Evolutionary conservation across 2,113 vertebrate species (phyloP).

Genomic region (Phrynosoma platyrhinos): DNA sequence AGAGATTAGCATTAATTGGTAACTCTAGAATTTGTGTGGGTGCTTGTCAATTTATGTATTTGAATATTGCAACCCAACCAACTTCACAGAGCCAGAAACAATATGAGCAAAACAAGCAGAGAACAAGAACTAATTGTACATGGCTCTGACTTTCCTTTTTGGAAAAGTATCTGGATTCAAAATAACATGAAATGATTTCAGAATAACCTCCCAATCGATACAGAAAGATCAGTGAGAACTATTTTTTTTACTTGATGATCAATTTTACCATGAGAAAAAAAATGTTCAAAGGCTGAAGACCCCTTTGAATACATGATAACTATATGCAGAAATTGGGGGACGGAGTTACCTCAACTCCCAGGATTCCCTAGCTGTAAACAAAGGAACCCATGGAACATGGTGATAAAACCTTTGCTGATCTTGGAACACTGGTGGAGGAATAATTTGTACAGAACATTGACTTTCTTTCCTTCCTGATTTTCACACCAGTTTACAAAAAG

Average conservation of each 20-base stretch:
- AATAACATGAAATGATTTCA: background rate
- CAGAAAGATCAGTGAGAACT: background rate
- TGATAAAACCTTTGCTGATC: background rate
- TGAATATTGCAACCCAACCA: background rate
- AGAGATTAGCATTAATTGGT: background rate
- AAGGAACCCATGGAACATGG: background rate
- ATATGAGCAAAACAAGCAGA: conserved; percentile 12
- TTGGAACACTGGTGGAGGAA: background rate
- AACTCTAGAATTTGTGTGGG: background rate
- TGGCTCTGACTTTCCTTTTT: background rate
- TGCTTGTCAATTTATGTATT: background rate
- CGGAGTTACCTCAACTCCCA: too few species aligned
- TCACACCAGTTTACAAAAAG: conserved; percentile 18
- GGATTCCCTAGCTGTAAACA: background rate
- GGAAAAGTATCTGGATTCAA: background rate
- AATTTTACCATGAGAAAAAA: background rate
- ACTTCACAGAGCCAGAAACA: background rate
- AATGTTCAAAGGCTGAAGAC: background rate
- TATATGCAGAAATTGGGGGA: background rate
- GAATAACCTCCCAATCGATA: background rate
- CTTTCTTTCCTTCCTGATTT: conserved; percentile 26
- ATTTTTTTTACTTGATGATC: background rate
- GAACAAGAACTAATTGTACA: background rate
- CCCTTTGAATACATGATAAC: background rate
- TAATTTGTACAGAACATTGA: background rate